Conservation (phyloP, 2,888 invertebrate species). For the Tiphia femorata region DNA sequence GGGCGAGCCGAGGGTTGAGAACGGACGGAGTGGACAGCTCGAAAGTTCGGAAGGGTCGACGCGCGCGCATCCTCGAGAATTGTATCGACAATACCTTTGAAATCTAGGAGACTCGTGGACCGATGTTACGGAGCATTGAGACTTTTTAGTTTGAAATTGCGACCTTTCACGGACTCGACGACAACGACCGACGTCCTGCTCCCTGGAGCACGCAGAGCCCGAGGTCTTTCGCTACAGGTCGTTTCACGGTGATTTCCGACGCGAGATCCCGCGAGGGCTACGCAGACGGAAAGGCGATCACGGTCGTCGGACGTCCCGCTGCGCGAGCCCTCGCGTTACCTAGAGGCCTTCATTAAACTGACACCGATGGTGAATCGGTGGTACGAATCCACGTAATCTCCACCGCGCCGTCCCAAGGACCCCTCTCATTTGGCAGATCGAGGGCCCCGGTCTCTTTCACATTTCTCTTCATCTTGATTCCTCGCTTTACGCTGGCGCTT, state of each 20-base stretch:
- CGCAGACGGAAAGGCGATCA: slow-evolving; percentile 43
- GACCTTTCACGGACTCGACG: no score
- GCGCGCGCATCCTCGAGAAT: no score
- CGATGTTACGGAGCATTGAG: no score
- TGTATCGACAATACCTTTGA: no score
- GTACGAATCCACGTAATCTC: slow-evolving; percentile 57
- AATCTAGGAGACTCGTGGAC: no score
- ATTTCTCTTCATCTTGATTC: slow-evolving; percentile 30
- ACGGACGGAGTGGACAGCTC: no score
- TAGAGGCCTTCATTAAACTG: slow-evolving; percentile 57
- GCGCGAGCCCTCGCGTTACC: slow-evolving; percentile 51
- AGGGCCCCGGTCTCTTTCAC: slow-evolving; percentile 30
- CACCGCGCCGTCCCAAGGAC: slow-evolving; percentile 25
- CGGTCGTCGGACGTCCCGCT: slow-evolving; percentile 50
- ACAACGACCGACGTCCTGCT: no score
- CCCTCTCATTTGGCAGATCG: slow-evolving; percentile 50
- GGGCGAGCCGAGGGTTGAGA: no score
- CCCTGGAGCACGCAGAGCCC: slow-evolving; percentile 13
- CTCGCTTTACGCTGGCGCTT: slow-evolving; percentile 21
- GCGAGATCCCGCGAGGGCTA: slow-evolving; percentile 14
- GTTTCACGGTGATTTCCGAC: slow-evolving; percentile 45
- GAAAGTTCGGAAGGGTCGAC: no score
- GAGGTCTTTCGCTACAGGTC: slow-evolving; percentile 31
- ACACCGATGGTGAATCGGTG: slow-evolving; percentile 56
- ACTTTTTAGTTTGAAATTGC: not conserved